phyloP scores from a whole-genome alignment of 2,113 vertebrate genomes.

The Origma solitaria region DNA sequence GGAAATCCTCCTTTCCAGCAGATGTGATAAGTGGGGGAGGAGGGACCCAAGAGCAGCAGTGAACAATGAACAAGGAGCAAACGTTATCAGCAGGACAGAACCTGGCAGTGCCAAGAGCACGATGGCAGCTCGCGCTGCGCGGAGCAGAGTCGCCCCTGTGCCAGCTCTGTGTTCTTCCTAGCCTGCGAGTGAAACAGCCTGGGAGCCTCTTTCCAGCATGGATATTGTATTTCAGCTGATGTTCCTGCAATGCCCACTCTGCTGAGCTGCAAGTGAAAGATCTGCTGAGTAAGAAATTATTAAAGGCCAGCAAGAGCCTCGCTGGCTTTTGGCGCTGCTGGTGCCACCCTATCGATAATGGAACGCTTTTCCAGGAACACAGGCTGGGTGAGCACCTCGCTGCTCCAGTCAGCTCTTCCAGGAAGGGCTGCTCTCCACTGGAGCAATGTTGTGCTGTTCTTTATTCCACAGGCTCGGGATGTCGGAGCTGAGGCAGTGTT shows the following conservation, averaged over 20 bases:
- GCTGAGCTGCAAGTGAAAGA: slow-evolving; percentile 20
- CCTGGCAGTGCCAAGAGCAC: not conserved
- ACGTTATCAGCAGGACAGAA: not conserved
- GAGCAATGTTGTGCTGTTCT: not conserved
- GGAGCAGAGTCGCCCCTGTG: not conserved
- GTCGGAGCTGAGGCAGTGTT: not conserved
- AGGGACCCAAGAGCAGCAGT: slow-evolving; percentile 3
- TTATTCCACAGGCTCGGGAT: not conserved
- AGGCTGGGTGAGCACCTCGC: not conserved
- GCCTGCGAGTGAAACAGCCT: not conserved
- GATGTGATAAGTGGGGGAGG: slow-evolving; percentile 4
- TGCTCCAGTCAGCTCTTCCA: not conserved
- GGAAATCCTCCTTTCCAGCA: slow-evolving; percentile 23
- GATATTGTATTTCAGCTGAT: slow-evolving; percentile 27
- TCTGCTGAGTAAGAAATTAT: slow-evolving; percentile 37
- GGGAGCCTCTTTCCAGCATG: not conserved
- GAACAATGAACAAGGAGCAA: slow-evolving; percentile 30
- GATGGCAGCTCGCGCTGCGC: not conserved
- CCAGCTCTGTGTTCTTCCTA: not conserved
- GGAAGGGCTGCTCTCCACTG: slow-evolving; percentile 35
- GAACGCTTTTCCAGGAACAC: slow-evolving; percentile 74
- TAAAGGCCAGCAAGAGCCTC: slow-evolving; percentile 41
- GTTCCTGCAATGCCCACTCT: not conserved
- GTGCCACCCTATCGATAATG: slow-evolving; percentile 63
- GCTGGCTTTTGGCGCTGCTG: slow-evolving; percentile 39